A percentile compares a stretch with the other conserved stretches of the same genome.
These are phyloP conservation scores for Lysandra bellargus DNA, from an alignment of 2,888 invertebrate species.

Conservation along the genomic window DNA sequence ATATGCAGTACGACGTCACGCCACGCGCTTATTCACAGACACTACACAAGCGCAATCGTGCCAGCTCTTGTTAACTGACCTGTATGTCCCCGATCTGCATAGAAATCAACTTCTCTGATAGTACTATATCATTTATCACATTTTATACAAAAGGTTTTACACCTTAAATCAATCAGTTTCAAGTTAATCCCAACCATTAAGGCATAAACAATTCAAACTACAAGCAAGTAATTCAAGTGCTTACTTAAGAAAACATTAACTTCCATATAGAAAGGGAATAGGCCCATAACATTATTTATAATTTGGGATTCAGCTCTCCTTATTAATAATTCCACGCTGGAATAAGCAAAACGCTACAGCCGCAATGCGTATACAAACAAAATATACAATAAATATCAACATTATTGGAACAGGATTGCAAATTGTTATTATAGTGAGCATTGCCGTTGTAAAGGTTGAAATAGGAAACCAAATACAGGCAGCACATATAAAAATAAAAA, in stretches of 20 bases:
- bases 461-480: neutral
- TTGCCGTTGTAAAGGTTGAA: neutral
- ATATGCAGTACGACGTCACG: no score
- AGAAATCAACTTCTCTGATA: no score
- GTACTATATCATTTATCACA: no score
- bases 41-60: no score
- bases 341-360: constrained; percentile 6
- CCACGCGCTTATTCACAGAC: no score
- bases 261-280: constrained; percentile 14
- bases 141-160: no score
- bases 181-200: neutral
- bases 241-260: constrained; percentile 19
- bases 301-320: constrained; percentile 17
- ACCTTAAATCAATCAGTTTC: neutral
- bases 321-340: constrained; percentile 7
- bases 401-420: neutral
- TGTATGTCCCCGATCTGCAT: no score
- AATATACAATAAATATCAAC: neutral
- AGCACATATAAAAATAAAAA: no score
- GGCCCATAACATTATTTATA: constrained; percentile 18
- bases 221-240: neutral
- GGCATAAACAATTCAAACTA: constrained; percentile 15
- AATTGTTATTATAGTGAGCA: neutral
- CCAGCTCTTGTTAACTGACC: no score
- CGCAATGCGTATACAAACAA: constrained; percentile 20